These are phyloP conservation scores for Alcedo quadribrachys DNA, from an alignment of 2,797 vertebrate species.

Conservation along the genomic window DNA sequence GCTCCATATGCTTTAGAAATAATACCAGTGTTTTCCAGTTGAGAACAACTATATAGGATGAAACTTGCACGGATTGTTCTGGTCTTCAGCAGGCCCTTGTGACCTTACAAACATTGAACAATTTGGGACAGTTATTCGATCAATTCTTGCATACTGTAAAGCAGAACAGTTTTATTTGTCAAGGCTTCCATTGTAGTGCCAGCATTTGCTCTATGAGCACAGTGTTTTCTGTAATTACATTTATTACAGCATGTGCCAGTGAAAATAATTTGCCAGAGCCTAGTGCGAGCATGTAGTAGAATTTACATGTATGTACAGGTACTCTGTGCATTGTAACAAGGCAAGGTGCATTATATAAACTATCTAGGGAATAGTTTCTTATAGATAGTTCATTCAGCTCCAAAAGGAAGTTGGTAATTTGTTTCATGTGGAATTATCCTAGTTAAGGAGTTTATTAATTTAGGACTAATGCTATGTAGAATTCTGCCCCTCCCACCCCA, in stretches of 20 bases:
- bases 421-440: neutral
- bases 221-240: neutral
- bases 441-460: neutral
- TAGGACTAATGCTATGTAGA: neutral
- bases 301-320: neutral
- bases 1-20: constrained; percentile 45
- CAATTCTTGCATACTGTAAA: neutral
- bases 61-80: neutral
- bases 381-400: neutral
- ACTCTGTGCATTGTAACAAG: neutral
- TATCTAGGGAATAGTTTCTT: neutral
- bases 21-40: neutral
- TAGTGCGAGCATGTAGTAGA: neutral
- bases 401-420: neutral
- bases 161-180: neutral
- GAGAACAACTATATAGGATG: neutral
- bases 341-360: neutral
- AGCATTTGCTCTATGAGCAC: neutral
- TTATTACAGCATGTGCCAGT: neutral
- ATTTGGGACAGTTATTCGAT: neutral
- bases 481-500: neutral
- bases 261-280: neutral
- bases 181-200: neutral
- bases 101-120: accelerated
- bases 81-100: neutral